A percentile compares a stretch with the other conserved stretches of the same genome.
These are phyloP conservation scores for Trematomus bernacchii DNA, from an alignment of 2,797 vertebrate genomes.

Conservation along the genomic window DNA sequence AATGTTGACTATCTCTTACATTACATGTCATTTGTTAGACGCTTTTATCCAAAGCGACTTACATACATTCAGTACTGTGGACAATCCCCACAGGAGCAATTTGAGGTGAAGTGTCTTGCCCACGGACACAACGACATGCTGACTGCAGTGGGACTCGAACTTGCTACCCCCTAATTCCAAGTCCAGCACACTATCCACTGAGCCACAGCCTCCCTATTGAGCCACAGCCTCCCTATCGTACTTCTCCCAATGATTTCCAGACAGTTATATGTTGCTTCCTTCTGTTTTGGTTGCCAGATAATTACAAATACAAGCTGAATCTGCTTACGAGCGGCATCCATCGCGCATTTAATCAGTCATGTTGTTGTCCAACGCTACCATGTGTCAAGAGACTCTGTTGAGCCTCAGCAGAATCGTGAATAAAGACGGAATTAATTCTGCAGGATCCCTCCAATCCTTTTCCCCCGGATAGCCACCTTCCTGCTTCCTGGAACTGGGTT, in stretches of 20 bases:
- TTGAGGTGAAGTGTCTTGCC: no score
- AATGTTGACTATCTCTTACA: background rate
- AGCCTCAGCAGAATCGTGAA: constrained; percentile 42
- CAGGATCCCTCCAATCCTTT: constrained; percentile 22
- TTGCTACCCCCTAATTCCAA: no score
- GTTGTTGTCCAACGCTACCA: constrained; percentile 24
- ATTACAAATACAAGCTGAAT: constrained; percentile 3
- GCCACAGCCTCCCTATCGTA: background rate
- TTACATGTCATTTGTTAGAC: no score
- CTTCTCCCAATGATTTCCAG: background rate
- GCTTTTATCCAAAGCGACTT: no score
- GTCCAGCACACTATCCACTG: no score
- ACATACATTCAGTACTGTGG: no score
- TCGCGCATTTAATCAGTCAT: constrained; percentile 31
- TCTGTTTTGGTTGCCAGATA: background rate
- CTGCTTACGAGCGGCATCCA: constrained; percentile 13
- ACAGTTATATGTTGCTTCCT: background rate
- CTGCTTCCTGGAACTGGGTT: constrained; percentile 45
- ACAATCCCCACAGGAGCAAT: no score
- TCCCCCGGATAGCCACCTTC: constrained; percentile 1
- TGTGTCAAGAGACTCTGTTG: constrained; percentile 18
- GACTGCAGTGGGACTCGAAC: no score
- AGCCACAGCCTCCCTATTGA: no score
- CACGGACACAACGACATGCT: no score
- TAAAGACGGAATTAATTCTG: constrained; percentile 38